Conservation (phyloP, 1,140 invertebrate genomes). For the Heliothis subflexa region DNA sequence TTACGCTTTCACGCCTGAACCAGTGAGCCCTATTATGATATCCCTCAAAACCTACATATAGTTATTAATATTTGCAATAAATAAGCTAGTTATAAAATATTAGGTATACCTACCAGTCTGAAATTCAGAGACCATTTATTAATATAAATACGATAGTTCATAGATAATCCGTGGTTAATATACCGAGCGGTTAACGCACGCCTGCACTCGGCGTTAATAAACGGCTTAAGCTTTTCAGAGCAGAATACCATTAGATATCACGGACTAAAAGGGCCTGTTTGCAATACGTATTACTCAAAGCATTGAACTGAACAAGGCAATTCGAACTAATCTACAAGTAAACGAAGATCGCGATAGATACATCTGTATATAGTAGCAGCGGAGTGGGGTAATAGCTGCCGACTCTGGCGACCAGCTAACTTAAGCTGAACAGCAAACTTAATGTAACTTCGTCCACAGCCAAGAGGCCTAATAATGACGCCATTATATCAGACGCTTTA, state of each 20-base stretch:
- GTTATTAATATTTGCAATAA: not conserved
- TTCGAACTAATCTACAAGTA: slow-evolving; percentile 63
- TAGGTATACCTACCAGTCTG: not conserved
- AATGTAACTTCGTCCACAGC: slow-evolving; percentile 54
- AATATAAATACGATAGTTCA: not conserved
- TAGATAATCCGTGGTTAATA: slow-evolving; percentile 26
- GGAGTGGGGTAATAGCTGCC: slow-evolving; percentile 48
- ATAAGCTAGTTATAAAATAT: not conserved
- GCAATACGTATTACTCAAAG: slow-evolving; percentile 61
- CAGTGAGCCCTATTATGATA: no score
- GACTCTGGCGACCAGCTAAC: slow-evolving; percentile 49
- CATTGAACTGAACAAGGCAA: slow-evolving; percentile 62
- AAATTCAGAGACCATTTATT: not conserved
- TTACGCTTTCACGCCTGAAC: no score
- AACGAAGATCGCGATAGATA: slow-evolving; percentile 50
- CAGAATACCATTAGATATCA: slow-evolving; percentile 40
- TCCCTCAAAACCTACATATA: no score
- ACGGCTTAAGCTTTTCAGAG: slow-evolving; percentile 39
- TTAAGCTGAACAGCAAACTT: slow-evolving; percentile 61
- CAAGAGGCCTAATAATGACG: slow-evolving; percentile 53
- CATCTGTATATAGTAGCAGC: slow-evolving; percentile 31
- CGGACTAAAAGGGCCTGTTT: slow-evolving; percentile 57
- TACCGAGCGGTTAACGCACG: slow-evolving; percentile 16
- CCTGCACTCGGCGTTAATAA: slow-evolving; percentile 41
- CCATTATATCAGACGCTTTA: slow-evolving; percentile 47